Base-by-base conservation (phyloP, 2,888 invertebrate genomes). In the Philereme vetulata region DNA sequence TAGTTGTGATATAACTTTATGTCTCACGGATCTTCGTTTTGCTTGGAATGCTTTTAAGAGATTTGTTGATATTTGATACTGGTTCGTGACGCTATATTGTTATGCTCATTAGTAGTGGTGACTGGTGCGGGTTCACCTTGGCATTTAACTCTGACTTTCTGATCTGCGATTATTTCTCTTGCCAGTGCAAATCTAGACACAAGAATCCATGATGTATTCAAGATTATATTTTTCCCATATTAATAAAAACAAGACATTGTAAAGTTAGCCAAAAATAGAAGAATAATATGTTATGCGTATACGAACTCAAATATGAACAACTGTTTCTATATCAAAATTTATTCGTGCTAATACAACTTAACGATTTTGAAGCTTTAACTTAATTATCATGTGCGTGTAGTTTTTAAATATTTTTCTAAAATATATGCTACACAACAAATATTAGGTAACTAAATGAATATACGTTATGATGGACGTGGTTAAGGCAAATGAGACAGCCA, bases 51-150 rank as follows among this genome's bases (percentile, higher is more conserved):
- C 64, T 65, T 68, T 68, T 67, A 63, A 60, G 56, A 52, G 47
- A 50, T 59, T 21, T 48, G 40, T 34, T 58, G 43, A 21, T 57
- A 44, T 48, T 53, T 34, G 36, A 40, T 36, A 51, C 11, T 6
- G 38, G 7, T 53, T 36, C 40, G 11, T 66, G 54, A 54, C 56
- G 68, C 69, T 66, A 68, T 66, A 71, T 70, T 74, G 68, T 71
- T 72, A 72, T 65, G 69, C 75, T 78, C 64, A 71, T 66, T 69
- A 71, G 65, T 67, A 72, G 72, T 71, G 74, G 85, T 78, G 84
- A 86, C 84, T 86, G 82, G 82, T 80, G 68, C 74, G 77, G 62
- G 88, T 81, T 90, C 76, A 84, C 90, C 90, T 90, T 90, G 90
- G 85, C 90, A 89, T 90, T 90, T 88, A 82, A 72, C 67, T 74